Evolutionary conservation across 1,140 invertebrate genomes (phyloP).

Genomic region (Drosophila sucinea): DNA sequence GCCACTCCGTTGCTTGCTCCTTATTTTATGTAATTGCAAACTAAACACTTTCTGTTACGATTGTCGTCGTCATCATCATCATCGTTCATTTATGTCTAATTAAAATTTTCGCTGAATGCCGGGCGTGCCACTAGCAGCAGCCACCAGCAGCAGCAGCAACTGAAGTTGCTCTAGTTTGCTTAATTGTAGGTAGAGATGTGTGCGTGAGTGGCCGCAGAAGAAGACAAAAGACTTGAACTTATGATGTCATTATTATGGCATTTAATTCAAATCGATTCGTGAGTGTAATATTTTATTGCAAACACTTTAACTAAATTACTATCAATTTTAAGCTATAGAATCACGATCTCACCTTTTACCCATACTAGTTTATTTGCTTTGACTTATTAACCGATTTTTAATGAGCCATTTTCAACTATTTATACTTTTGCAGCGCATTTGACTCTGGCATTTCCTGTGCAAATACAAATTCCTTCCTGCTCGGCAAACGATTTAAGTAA

Average conservation of each 20-base stretch:
- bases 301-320: no score
- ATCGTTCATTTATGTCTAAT: constrained; percentile 75
- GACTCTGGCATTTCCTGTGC: constrained; percentile 64
- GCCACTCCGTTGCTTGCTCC: constrained; percentile 55
- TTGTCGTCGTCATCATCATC: constrained; percentile 26
- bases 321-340: not conserved
- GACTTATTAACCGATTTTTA: constrained; percentile 72
- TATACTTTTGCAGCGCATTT: constrained; percentile 45
- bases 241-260: no score
- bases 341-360: not conserved
- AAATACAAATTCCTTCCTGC: constrained; percentile 62
- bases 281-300: not conserved
- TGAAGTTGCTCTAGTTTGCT: constrained; percentile 7
- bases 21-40: constrained; percentile 79
- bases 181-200: constrained; percentile 12
- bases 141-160: constrained; percentile 22
- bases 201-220: not conserved
- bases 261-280: not conserved
- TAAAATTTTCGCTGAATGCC: constrained; percentile 72
- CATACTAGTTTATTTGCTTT: constrained; percentile 50
- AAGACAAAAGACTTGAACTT: no score
- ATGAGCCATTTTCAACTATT: constrained; percentile 60
- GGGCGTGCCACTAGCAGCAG: constrained; percentile 34
- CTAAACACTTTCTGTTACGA: constrained; percentile 74
- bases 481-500: constrained; percentile 32